Conservation (phyloP, 2,797 vertebrate species). For the Leptodactylus fallax region DNA sequence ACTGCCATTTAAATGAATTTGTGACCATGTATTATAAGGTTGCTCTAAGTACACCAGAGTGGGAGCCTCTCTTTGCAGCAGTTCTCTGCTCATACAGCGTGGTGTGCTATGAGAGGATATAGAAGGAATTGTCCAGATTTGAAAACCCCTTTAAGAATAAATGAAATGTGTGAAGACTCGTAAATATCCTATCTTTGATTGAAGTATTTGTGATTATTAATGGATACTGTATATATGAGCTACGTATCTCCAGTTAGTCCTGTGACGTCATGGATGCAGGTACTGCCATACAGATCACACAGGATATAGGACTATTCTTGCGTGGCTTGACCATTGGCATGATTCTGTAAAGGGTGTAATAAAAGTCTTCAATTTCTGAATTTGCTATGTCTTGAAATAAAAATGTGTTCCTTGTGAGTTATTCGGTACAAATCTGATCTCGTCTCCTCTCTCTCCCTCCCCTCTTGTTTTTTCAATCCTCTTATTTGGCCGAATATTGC, state of each 20-base stretch:
- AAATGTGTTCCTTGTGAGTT: neutral
- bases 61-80: too few relatives aligned
- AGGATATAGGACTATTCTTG: neutral
- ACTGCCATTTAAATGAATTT: neutral
- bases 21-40: neutral
- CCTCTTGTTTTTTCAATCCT: neutral
- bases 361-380: neutral
- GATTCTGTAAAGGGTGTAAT: neutral
- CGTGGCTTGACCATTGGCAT: neutral
- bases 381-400: neutral
- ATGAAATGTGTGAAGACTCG: too few relatives aligned
- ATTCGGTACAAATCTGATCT: conserved; percentile 21
- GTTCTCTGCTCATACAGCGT: too few relatives aligned
- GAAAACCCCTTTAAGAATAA: too few relatives aligned
- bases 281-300: neutral
- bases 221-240: too few relatives aligned
- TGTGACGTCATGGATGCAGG: neutral
- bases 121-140: too few relatives aligned
- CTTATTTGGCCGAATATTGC: neutral
- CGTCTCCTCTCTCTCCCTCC: conserved; percentile 8
- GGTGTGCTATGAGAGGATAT: neutral
- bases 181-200: too few relatives aligned
- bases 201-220: too few relatives aligned
- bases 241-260: too few relatives aligned
- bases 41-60: too few relatives aligned